A percentile compares a stretch with the other conserved stretches of the same genome.
Evolutionary conservation across 2,113 vertebrate genomes (phyloP).

Genomic region (Eudyptes chrysolophus): DNA sequence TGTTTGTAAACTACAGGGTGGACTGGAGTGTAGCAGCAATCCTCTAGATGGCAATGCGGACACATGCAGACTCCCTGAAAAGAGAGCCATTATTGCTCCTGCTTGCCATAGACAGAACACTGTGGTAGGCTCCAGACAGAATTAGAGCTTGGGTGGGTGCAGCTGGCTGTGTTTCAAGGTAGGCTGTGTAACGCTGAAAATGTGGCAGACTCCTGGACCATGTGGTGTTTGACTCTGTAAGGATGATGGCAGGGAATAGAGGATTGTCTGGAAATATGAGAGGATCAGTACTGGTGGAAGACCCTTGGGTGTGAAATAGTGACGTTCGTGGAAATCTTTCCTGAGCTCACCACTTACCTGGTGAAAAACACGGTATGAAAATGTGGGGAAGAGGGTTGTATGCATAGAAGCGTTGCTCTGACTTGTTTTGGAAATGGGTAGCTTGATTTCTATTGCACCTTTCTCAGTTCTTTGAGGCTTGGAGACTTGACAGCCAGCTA

Average conservation of each 20-base stretch:
- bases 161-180: background rate
- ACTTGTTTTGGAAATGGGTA: background rate
- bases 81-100: background rate
- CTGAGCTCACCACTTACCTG: background rate
- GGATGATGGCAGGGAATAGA: background rate
- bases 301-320: background rate
- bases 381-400: background rate
- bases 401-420: background rate
- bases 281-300: background rate
- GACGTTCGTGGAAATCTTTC: background rate
- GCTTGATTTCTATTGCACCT: background rate
- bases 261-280: background rate
- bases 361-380: background rate
- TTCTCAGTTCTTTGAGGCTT: background rate
- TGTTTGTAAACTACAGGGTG: background rate
- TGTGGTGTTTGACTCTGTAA: background rate
- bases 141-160: background rate
- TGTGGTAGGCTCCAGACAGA: slow-evolving; percentile 20
- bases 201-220: background rate
- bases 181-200: background rate
- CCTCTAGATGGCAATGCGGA: slow-evolving; percentile 53
- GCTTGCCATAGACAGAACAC: background rate
- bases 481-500: background rate
- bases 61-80: background rate
- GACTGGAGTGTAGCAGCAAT: background rate